Evolutionary conservation across 2,113 vertebrate species (phyloP), one percentile per base, ranked within the genome.

Genomic region (Megaceryle maxima): DNA sequence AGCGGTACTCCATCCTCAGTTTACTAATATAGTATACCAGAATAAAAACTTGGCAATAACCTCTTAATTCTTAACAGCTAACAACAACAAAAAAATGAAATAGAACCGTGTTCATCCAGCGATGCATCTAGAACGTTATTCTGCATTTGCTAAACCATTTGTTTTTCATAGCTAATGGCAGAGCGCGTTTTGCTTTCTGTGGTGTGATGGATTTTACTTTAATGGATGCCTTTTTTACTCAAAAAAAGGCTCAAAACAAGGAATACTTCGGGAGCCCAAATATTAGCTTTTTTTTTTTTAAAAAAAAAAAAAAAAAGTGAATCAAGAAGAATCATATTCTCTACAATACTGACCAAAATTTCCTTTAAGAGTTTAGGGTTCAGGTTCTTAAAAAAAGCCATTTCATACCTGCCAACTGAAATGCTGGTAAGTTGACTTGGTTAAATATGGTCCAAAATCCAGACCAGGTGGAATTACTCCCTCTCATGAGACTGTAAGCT

Each of bases 331-430:
- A 78, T 96, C 57, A 83, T 87, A 46, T 95, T 97, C 87, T 95
- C 95, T 97, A 98, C 96, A 98, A 98, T 98, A 98, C 97, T 98
- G 98, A 97, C 97, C 98, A 98, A 97, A 97, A 97, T 77, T 92
- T 97, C 84, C 93, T 69, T 85, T 94, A 96, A 93, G 82, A 95
- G 84, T 97, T 94, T 68, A 92, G 96, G 91, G 84, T 95, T 96
- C 76, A 16, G n/a, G 80, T 82, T 96, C 92, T 89, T 50, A 48
- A 86, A 96, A 37, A 97, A 97, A 97, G 91, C 94, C 76, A 97
- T 95, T 97, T 96, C 94, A 96, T 69, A 97, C 80, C 89, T 96
- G 95, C 84, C 81, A 97, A 98, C 92, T 90, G 96, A 98, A 97
- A 98, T 97, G 97, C 93, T 95, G 95, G 97, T 96, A 97, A 79